phyloP scores from a whole-genome alignment of 2,113 vertebrate genomes.

The Kryptolebias marmoratus region DNA sequence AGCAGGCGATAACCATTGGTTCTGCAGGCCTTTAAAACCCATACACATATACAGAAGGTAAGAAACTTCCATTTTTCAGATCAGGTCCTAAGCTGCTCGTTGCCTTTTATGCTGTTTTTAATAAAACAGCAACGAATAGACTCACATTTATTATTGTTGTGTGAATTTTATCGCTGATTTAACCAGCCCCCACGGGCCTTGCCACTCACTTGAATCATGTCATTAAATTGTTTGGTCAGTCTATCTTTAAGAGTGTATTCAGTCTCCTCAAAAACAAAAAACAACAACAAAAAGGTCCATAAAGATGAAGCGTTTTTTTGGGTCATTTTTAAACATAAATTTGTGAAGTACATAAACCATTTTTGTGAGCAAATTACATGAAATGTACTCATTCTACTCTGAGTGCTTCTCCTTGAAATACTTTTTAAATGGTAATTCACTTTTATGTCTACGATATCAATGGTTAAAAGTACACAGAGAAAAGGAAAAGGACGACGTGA shows the following conservation, averaged over 20 bases:
- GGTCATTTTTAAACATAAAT: conserved; percentile 21
- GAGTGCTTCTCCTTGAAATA: conserved; percentile 4
- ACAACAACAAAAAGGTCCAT: not conserved
- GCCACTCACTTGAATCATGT: not conserved
- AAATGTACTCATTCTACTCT: conserved; percentile 13
- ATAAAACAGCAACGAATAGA: not conserved
- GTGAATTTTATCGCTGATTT: conserved; percentile 18
- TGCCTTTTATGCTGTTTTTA: no score
- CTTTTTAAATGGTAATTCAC: conserved; percentile 2
- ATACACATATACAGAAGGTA: no score
- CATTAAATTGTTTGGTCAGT: conserved; percentile 5
- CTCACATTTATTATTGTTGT: no score
- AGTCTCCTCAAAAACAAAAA: conserved; percentile 24
- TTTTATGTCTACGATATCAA: conserved; percentile 24
- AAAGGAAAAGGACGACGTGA: not conserved
- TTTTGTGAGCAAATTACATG: conserved; percentile 34
- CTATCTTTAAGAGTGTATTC: conserved; percentile 30
- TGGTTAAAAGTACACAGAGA: not conserved
- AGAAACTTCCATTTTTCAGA: no score
- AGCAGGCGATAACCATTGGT: no score
- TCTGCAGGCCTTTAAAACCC: no score
- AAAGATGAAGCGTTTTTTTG: conserved; percentile 1
- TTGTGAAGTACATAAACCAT: conserved; percentile 25
- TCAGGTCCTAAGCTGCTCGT: no score
- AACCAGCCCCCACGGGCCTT: conserved; percentile 42